A percentile compares a stretch with the other conserved stretches of the same genome.
Evolutionary conservation across 2,888 invertebrate genomes (phyloP).

Genomic region (Sussaba pulchella): DNA sequence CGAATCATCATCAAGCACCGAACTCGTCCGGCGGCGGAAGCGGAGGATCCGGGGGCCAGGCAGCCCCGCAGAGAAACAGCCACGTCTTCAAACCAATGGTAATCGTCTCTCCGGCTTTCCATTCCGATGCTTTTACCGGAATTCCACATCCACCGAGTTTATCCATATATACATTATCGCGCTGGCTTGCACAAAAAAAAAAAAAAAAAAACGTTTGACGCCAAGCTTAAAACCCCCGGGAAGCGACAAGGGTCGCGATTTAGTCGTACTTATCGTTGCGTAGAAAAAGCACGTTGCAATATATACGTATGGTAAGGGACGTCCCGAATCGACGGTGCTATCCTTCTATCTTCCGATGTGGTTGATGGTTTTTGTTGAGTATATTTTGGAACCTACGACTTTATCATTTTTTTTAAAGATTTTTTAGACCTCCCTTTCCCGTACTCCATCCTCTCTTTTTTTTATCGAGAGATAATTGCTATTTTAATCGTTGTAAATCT

Average conservation of each 20-base stretch:
- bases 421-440: no score
- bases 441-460: no score
- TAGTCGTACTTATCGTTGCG: constrained; percentile 39
- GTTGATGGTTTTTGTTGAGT: no score
- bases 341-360: no score
- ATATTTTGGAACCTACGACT: no score
- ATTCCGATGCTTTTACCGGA: constrained; percentile 17
- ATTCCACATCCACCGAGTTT: constrained; percentile 28
- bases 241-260: constrained; percentile 51
- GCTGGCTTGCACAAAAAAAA: constrained; percentile 26
- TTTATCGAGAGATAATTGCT: no score
- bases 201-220: constrained; percentile 35
- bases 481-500: no score
- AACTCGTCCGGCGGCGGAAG: constrained; percentile 83
- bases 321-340: no score
- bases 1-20: constrained; percentile 82
- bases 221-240: constrained; percentile 41
- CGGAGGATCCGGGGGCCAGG: constrained; percentile 80
- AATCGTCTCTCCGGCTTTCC: constrained; percentile 76
- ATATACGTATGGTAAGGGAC: constrained; percentile 41
- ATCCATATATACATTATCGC: constrained; percentile 21
- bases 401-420: no score
- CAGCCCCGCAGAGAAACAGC: constrained; percentile 92
- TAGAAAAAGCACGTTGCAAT: constrained; percentile 66
- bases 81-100: constrained; percentile 96